phyloP scores from a whole-genome alignment of 2,797 vertebrate genomes.

The Carduelis carduelis region DNA sequence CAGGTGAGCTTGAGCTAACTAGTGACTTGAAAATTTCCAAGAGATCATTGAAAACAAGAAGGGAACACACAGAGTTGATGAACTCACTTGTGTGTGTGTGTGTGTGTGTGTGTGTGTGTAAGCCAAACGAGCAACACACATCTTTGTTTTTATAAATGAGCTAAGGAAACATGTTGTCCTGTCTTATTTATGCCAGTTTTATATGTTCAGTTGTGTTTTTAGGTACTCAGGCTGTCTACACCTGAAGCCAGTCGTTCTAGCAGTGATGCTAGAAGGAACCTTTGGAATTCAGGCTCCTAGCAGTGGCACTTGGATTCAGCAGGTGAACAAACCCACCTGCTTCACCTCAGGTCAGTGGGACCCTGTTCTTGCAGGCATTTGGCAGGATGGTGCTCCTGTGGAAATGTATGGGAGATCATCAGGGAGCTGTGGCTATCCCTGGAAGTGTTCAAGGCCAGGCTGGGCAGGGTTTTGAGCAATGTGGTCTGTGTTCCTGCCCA shows the following conservation, averaged over 20 bases:
- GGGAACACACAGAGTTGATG: not conserved
- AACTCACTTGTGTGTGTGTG: not conserved
- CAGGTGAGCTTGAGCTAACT: not conserved
- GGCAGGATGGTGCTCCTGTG: not conserved
- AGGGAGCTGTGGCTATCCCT: not conserved
- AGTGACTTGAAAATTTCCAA: not conserved
- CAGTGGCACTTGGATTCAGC: not conserved
- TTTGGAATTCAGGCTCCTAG: not conserved
- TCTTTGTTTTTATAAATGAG: not conserved
- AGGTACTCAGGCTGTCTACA: not conserved
- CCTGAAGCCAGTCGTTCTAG: not conserved
- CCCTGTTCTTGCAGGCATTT: not conserved
- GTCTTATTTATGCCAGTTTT: not conserved
- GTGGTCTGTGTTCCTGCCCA: not conserved
- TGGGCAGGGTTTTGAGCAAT: not conserved
- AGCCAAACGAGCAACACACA: not conserved
- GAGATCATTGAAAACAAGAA: not conserved
- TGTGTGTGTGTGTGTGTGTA: too few relatives aligned
- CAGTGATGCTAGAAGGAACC: not conserved
- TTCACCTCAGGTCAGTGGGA: not conserved
- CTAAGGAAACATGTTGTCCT: not conserved
- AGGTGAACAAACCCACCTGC: accelerated
- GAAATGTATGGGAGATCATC: too few relatives aligned
- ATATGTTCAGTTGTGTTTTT: not conserved
- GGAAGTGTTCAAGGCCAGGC: not conserved